A percentile compares a stretch with the other conserved stretches of the same genome.
These are phyloP conservation scores for Lasioglossum villosulum DNA, from an alignment of 2,888 invertebrate genomes.

Conservation along the genomic window DNA sequence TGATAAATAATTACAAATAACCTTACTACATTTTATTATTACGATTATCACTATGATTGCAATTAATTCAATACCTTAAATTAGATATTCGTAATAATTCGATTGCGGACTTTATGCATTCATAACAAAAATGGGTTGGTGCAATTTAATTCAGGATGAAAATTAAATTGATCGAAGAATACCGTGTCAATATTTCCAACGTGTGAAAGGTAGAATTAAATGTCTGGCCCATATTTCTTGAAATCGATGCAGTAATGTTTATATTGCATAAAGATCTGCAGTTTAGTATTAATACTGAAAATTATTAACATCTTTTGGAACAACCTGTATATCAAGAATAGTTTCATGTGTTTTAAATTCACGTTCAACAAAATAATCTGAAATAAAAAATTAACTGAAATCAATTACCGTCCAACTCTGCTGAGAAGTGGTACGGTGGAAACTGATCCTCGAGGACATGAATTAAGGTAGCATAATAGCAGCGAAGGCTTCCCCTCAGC, in stretches of 20 bases:
- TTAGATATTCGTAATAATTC: neutral
- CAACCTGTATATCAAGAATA: neutral
- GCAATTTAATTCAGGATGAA: too few relatives aligned
- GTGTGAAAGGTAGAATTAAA: too few relatives aligned
- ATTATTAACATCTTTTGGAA: too few relatives aligned
- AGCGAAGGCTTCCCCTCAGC: constrained; percentile 74
- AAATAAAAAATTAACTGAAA: neutral
- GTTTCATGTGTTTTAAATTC: neutral
- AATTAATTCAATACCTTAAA: neutral
- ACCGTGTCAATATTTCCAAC: too few relatives aligned
- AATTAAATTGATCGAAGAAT: too few relatives aligned
- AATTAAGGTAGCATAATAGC: constrained; percentile 24
- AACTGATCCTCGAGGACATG: constrained; percentile 12
- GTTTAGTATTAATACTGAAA: too few relatives aligned
- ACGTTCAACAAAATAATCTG: neutral
- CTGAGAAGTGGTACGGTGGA: neutral
- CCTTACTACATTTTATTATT: neutral
- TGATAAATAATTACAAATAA: neutral
- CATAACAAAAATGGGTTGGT: too few relatives aligned
- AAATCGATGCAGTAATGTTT: too few relatives aligned
- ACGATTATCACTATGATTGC: neutral
- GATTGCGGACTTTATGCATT: too few relatives aligned
- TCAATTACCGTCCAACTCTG: constrained; percentile 6
- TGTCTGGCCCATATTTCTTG: too few relatives aligned
- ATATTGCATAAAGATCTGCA: too few relatives aligned